Evolutionary conservation across 2,888 invertebrate genomes (phyloP).

Genomic region (Aphodius sticticus): DNA sequence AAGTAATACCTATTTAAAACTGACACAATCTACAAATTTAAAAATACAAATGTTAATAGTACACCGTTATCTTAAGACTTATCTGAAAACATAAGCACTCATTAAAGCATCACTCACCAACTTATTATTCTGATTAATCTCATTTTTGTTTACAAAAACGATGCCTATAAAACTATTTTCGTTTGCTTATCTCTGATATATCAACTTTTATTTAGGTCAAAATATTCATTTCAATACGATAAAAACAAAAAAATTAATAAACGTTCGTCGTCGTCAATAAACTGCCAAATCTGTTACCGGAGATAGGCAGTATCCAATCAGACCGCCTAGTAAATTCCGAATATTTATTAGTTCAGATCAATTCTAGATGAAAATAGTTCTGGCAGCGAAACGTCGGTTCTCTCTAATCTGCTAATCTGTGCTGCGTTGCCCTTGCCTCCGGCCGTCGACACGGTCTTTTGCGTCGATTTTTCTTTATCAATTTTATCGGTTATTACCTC

Average conservation of each 20-base stretch:
- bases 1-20: too few relatives aligned
- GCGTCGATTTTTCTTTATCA: slow-evolving; percentile 4
- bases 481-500: slow-evolving; percentile 4
- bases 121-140: neutral
- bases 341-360: neutral
- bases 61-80: too few relatives aligned
- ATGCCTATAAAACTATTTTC: neutral
- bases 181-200: neutral
- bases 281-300: neutral
- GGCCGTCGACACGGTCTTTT: neutral
- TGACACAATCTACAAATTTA: too few relatives aligned
- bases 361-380: neutral
- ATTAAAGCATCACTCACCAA: too few relatives aligned
- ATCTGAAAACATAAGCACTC: too few relatives aligned
- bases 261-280: neutral
- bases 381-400: neutral
- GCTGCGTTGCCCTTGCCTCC: neutral
- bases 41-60: too few relatives aligned
- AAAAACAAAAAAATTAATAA: neutral
- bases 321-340: neutral
- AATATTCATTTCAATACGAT: neutral
- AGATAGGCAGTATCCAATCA: slow-evolving; percentile 4
- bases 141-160: neutral
- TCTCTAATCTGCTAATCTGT: neutral
- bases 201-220: neutral